Base-by-base conservation (phyloP, 2,797 vertebrate genomes). In the Chrosomus eos region DNA sequence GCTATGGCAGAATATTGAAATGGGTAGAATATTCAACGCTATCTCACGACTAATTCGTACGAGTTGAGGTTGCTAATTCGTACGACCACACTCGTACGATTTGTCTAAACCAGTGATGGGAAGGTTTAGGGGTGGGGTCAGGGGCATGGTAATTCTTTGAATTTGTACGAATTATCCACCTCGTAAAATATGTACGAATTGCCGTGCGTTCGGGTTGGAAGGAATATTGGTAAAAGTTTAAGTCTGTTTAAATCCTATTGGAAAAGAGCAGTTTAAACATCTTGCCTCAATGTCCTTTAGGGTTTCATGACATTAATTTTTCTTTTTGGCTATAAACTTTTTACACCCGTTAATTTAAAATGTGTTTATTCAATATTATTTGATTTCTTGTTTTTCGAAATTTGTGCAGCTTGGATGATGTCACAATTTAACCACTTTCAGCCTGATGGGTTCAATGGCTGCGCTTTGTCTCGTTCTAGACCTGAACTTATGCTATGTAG, bases 401-500 rank as follows among this genome's bases (percentile, higher is more conserved):
- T 73, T 4, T 71, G 16, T 33, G 38, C 43, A 81, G 21, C 53
- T 55, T 66, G 58, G 10, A 33, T 78, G 58, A 70, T 60, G 66
- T 82, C 73, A 78, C 23, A 86, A 64, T 71, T 82, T 78, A 85
- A 70, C 79, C 79, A 81, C 76, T 77, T 71, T 78, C 73, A 68
- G 21, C 19, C 48, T 81, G 72, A 82, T 77, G 80, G 83, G 55
- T 77, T 87, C 66, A 78, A 55, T 73, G 78, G 28, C 43, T 58
- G 72, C 23, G 72, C 82, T 73, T 78, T 82, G 80, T 81, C 80
- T 88, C 53, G 60, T 88, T 83, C 64, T 55, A 83, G 74, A 82
- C 62, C 68, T 80, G 80, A 85, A 88, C 80, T 85, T 88, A 84
- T 60, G 77, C 74, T 82, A 82, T 85, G 80, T 36, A 64, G 83